Evolutionary conservation across 2,113 vertebrate genomes (phyloP).

Genomic region (Sylvietta virens): DNA sequence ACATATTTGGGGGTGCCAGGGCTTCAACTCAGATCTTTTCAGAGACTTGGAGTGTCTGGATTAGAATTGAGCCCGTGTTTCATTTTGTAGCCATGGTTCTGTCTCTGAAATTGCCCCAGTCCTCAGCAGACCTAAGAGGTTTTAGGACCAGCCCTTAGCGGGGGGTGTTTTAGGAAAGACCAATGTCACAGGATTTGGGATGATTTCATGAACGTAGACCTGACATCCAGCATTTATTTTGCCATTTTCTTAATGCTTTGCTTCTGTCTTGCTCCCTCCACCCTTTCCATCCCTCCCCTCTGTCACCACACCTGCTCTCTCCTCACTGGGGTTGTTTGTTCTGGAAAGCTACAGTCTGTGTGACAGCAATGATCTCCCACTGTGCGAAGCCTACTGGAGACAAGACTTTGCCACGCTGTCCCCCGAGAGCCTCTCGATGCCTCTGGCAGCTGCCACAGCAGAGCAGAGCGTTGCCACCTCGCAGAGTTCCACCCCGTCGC

Average conservation of each 20-base stretch:
- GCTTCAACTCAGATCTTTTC: neutral
- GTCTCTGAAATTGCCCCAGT: neutral
- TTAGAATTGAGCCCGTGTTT: neutral
- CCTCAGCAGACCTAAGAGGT: neutral
- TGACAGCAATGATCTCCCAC: slow-evolving; percentile 87
- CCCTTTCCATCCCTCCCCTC: neutral
- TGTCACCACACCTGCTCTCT: slow-evolving; percentile 43
- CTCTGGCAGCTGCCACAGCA: slow-evolving; percentile 50
- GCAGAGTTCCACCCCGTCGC: slow-evolving; percentile 70
- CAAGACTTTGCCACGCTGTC: slow-evolving; percentile 78
- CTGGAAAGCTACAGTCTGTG: slow-evolving; percentile 92
- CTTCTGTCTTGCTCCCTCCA: slow-evolving; percentile 69
- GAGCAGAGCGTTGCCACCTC: slow-evolving; percentile 56
- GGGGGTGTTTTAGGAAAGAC: neutral
- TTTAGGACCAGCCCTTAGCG: neutral
- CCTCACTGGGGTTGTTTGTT: slow-evolving; percentile 72
- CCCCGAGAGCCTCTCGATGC: slow-evolving; percentile 73
- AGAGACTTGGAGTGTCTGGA: neutral
- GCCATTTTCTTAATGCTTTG: slow-evolving; percentile 67
- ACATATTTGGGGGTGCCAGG: neutral
- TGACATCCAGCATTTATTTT: neutral
- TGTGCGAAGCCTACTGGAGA: slow-evolving; percentile 90
- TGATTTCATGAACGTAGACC: neutral
- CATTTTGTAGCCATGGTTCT: neutral
- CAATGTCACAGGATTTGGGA: neutral